Conservation (phyloP, 2,113 vertebrate species). For the Nycticryphes semicollaris region DNA sequence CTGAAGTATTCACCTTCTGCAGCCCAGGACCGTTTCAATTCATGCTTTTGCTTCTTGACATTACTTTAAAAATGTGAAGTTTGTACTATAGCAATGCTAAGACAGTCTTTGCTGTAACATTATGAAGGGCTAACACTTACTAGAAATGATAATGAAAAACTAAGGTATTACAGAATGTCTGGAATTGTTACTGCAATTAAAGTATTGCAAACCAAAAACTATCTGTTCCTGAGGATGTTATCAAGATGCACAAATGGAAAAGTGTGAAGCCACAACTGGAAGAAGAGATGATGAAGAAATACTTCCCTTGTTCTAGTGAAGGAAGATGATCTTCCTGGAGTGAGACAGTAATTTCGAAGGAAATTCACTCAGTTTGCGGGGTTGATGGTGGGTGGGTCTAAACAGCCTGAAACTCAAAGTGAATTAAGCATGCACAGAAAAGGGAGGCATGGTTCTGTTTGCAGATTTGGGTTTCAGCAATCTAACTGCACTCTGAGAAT, state of each 20-base stretch:
- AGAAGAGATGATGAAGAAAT: neutral
- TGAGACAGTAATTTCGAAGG: neutral
- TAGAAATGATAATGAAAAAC: neutral
- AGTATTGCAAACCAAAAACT: neutral
- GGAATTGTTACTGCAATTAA: neutral
- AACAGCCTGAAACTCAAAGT: neutral
- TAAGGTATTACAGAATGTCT: neutral
- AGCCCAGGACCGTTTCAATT: neutral
- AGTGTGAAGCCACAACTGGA: neutral
- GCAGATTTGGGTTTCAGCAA: neutral
- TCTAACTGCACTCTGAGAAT: neutral
- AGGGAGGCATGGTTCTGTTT: neutral
- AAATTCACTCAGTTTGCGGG: neutral
- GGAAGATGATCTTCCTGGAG: neutral
- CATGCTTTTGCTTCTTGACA: neutral
- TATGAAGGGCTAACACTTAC: neutral
- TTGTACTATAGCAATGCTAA: neutral
- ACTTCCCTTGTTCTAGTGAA: neutral
- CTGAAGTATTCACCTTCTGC: neutral
- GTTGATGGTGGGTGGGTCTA: neutral
- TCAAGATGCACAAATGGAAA: neutral
- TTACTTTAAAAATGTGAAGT: neutral
- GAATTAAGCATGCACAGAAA: neutral
- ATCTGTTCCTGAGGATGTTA: neutral
- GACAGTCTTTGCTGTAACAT: neutral